Percentiles rank a stretch among this genome's conserved stretches.
These are phyloP conservation scores for Anthoptus insignis DNA, from an alignment of 2,888 invertebrate genomes.

Conservation along the genomic window DNA sequence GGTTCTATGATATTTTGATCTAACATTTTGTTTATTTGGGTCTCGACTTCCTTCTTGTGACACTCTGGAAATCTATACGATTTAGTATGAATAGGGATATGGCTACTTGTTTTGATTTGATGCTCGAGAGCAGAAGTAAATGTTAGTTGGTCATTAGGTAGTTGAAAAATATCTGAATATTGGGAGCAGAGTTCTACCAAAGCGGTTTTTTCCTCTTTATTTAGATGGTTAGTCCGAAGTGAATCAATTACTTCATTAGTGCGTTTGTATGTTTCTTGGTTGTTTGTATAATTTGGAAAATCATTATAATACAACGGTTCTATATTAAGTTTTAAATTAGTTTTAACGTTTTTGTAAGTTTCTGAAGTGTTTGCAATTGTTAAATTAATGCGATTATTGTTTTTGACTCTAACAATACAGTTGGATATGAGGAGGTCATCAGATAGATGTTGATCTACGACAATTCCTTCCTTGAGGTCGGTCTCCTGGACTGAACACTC, in stretches of 20 bases:
- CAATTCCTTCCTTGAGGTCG: not conserved
- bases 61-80: slow-evolving; percentile 49
- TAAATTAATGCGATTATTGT: not conserved
- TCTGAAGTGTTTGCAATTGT: not conserved
- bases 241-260: no score
- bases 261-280: no score
- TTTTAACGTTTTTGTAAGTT: not conserved
- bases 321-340: not conserved
- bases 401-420: not conserved
- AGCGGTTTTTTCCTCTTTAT: slow-evolving; percentile 22
- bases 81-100: slow-evolving; percentile 44
- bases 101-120: slow-evolving; percentile 38
- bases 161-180: slow-evolving; percentile 40
- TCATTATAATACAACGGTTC: not conserved
- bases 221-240: slow-evolving; percentile 22
- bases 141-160: slow-evolving; percentile 40
- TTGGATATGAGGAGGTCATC: not conserved
- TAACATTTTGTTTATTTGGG: slow-evolving; percentile 42
- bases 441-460: not conserved
- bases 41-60: slow-evolving; percentile 47
- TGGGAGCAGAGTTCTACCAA: slow-evolving; percentile 24
- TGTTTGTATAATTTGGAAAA: not conserved
- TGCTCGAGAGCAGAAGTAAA: slow-evolving; percentile 40
- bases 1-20: slow-evolving; percentile 49
- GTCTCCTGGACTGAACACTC: not conserved